Percentiles rank a stretch among this genome's conserved stretches.
Conservation (phyloP, 2,888 invertebrate genomes). For the Chorisops tibialis region DNA sequence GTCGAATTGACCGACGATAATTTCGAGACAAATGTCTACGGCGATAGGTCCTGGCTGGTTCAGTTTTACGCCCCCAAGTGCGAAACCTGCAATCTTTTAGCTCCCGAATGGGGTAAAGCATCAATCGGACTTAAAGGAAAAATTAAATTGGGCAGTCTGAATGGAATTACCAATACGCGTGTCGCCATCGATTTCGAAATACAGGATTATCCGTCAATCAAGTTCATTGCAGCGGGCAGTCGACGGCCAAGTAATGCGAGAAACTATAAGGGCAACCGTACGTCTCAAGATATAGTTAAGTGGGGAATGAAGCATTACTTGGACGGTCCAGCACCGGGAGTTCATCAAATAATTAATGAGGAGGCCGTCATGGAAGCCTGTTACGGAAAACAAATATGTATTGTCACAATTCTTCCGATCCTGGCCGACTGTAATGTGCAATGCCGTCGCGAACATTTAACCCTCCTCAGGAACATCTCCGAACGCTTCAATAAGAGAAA, state of each 20-base stretch:
- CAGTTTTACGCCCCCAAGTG: conserved; percentile 98
- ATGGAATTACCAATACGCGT: conserved; percentile 85
- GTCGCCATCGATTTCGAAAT: conserved; percentile 83
- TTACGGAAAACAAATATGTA: conserved; percentile 83
- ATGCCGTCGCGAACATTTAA: conserved; percentile 84
- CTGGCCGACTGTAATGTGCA: conserved; percentile 93
- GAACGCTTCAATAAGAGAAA: conserved; percentile 91
- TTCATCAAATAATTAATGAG: conserved; percentile 65
- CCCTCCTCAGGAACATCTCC: conserved; percentile 67
- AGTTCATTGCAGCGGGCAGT: conserved; percentile 77
- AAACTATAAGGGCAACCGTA: conserved; percentile 93
- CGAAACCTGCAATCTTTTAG: conserved; percentile 94
- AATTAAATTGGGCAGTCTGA: conserved; percentile 91
- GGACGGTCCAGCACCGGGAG: conserved; percentile 88
- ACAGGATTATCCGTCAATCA: conserved; percentile 95
- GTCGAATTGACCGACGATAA: conserved; percentile 93
- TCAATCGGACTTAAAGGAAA: conserved; percentile 94
- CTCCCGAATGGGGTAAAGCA: conserved; percentile 94
- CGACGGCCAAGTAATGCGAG: conserved; percentile 65
- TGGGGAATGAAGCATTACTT: conserved; percentile 85
- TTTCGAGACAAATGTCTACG: conserved; percentile 79
- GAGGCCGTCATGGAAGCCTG: conserved; percentile 70
- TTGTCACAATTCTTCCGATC: conserved; percentile 89
- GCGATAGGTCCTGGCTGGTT: conserved; percentile 92
- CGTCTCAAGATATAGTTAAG: conserved; percentile 80